Percentiles rank a stretch among this genome's conserved stretches.
phyloP scores from a whole-genome alignment of 2,888 invertebrate species.

The Dione juno region DNA sequence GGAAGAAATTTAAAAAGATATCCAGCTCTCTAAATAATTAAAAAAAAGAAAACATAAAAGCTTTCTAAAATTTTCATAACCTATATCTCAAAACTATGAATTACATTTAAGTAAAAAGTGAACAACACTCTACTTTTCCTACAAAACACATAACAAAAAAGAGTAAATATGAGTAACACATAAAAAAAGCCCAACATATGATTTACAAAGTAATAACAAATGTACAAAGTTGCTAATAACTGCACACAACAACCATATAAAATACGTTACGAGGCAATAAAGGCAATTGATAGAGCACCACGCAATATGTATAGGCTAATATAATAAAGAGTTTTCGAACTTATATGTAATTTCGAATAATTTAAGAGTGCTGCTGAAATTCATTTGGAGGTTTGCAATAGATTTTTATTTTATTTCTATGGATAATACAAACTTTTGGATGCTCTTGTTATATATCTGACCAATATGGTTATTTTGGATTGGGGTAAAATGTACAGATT shows the following conservation, averaged over 20 bases:
- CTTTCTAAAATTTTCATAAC: no score
- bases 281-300: constrained; percentile 24
- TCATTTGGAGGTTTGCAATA: constrained; percentile 6
- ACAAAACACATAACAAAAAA: background rate
- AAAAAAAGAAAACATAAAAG: no score
- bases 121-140: background rate
- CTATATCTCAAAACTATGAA: no score
- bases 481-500: background rate
- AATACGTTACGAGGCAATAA: constrained; percentile 29
- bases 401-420: background rate
- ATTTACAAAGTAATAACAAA: constrained; percentile 25
- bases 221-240: constrained; percentile 20
- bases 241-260: constrained; percentile 25
- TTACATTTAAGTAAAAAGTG: no score
- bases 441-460: background rate
- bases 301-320: constrained; percentile 1
- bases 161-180: background rate
- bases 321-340: background rate
- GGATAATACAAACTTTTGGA: constrained; percentile 3
- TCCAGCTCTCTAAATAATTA: no score
- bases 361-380: constrained; percentile 7
- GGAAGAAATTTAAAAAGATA: no score
- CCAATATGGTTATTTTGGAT: background rate
- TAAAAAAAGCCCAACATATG: background rate
- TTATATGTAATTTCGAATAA: constrained; percentile 18